Percentiles rank a stretch among this genome's conserved stretches.
Conservation (phyloP, 2,113 vertebrate species). For the Hipposideros armiger region DNA sequence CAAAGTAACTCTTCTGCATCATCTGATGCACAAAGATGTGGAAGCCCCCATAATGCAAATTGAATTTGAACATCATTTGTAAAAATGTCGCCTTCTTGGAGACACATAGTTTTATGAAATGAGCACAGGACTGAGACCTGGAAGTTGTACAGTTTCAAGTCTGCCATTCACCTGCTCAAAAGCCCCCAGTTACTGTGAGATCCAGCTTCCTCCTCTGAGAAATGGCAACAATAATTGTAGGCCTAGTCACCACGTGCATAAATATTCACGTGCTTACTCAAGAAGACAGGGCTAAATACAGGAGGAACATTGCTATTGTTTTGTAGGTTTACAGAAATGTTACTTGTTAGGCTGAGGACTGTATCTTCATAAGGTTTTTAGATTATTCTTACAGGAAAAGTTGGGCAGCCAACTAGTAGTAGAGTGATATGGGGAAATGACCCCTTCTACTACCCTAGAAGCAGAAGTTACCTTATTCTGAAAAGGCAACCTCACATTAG, state of each 20-base stretch:
- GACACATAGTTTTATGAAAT: neutral
- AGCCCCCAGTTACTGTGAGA: neutral
- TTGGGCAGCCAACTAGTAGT: neutral
- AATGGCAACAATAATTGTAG: neutral
- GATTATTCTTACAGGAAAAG: neutral
- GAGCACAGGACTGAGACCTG: neutral
- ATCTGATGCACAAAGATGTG: neutral
- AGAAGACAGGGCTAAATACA: neutral
- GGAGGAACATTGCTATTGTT: neutral
- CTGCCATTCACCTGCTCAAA: neutral
- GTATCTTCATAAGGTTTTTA: neutral
- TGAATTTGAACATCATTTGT: conserved; percentile 40
- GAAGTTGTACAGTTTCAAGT: neutral
- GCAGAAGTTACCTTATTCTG: neutral
- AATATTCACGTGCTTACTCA: neutral
- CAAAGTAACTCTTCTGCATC: neutral
- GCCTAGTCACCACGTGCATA: neutral
- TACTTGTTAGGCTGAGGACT: neutral
- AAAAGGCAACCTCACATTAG: neutral
- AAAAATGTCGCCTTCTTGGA: neutral
- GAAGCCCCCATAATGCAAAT: neutral
- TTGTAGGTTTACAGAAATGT: neutral
- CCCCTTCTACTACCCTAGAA: neutral
- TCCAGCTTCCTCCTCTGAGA: neutral
- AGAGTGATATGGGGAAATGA: neutral